These are phyloP conservation scores for Eublepharis macularius DNA, from an alignment of 2,113 vertebrate genomes.

Conservation along the genomic window DNA sequence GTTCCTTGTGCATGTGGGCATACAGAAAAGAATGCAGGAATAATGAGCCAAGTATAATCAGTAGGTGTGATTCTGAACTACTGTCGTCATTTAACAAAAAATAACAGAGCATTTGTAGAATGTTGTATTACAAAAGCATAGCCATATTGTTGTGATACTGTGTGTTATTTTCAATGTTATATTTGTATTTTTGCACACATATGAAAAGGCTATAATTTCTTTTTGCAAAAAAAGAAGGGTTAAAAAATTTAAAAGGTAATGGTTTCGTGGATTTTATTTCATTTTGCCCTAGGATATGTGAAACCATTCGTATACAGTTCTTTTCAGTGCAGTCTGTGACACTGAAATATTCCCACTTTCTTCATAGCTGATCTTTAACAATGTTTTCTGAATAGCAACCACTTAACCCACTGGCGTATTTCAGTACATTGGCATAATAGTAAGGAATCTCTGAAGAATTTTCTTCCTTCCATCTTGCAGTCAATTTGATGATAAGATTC, in stretches of 20 bases:
- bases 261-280: background rate
- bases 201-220: conserved; percentile 32
- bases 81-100: conserved; percentile 36
- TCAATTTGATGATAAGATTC: background rate
- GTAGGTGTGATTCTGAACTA: conserved; percentile 55
- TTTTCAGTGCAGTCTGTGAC: background rate
- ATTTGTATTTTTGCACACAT: conserved; percentile 22
- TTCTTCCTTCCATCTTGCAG: background rate
- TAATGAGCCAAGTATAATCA: conserved; percentile 22
- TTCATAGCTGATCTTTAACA: background rate
- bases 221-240: background rate
- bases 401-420: background rate
- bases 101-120: conserved; percentile 49
- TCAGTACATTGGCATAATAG: too few species aligned
- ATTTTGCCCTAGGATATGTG: background rate
- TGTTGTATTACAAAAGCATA: background rate
- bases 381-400: background rate
- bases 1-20: background rate
- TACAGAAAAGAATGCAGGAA: conserved; percentile 12
- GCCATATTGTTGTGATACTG: too few species aligned
- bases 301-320: background rate
- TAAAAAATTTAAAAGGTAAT: background rate
- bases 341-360: background rate
- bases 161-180: conserved; percentile 22
- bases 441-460: background rate